These are phyloP conservation scores for Anhinga rufa DNA, from an alignment of 2,113 vertebrate genomes.

Conservation along the genomic window DNA sequence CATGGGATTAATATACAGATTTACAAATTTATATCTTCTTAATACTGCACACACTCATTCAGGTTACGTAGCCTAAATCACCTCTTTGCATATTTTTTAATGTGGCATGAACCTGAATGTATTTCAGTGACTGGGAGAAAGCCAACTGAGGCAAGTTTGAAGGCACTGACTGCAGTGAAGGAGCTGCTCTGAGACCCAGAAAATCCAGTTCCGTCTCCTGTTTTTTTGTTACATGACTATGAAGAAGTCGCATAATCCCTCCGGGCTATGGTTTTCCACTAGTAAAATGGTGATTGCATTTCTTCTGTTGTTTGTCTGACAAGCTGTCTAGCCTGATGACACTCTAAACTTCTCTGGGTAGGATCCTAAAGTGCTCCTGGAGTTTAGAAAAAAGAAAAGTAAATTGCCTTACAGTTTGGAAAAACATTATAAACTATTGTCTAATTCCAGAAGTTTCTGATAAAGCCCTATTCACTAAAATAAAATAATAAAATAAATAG, in stretches of 20 bases:
- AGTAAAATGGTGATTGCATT: not conserved
- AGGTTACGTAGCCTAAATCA: not conserved
- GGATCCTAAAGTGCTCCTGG: not conserved
- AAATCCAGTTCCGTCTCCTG: not conserved
- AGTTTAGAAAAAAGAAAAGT: not conserved
- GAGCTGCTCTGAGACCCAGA: not conserved
- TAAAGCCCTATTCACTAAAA: not conserved
- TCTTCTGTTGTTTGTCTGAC: not conserved
- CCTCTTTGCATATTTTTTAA: not conserved
- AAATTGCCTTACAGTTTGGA: not conserved
- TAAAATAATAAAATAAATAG: not conserved
- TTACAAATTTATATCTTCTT: not conserved
- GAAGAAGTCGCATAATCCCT: not conserved
- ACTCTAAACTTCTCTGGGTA: not conserved
- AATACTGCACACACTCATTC: not conserved
- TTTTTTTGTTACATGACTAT: not conserved
- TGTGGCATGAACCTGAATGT: not conserved
- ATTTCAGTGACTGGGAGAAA: not conserved
- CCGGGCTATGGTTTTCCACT: not conserved
- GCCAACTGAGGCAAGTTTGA: not conserved
- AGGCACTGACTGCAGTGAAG: not conserved
- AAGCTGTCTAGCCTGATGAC: not conserved
- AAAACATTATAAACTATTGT: not conserved
- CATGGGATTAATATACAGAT: not conserved
- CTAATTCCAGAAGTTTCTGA: not conserved